Conservation (phyloP, 2,113 vertebrate species). For the Phyllostomus discolor region DNA sequence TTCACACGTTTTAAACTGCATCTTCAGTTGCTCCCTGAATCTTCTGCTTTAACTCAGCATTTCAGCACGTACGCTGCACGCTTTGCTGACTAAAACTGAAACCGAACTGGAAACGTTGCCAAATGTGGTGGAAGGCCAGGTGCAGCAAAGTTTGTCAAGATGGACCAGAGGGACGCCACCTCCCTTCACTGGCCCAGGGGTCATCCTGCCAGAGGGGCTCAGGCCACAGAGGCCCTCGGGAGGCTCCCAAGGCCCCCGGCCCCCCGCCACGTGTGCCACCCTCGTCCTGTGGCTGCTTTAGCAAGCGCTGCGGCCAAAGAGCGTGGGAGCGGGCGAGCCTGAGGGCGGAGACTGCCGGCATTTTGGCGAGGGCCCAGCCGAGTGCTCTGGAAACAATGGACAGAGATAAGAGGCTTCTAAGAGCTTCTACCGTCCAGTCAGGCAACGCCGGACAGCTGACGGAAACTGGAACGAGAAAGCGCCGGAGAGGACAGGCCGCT, state of each 20-base stretch:
- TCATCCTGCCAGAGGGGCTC: neutral
- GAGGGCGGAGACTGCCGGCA: rapidly evolving
- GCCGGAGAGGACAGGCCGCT: too few relatives aligned
- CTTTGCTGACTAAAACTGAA: neutral
- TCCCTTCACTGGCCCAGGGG: neutral
- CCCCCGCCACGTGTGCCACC: neutral
- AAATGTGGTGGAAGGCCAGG: neutral
- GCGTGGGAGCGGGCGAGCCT: neutral
- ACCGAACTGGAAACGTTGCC: neutral
- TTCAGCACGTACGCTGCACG: neutral
- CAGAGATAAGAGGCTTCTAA: neutral
- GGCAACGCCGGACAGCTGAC: neutral
- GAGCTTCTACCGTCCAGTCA: neutral
- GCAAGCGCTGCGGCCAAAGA: neutral
- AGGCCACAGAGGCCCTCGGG: neutral
- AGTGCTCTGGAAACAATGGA: neutral
- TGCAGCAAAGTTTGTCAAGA: neutral
- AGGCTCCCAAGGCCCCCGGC: neutral
- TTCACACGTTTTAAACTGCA: neutral
- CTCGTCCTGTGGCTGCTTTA: neutral
- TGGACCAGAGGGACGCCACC: neutral
- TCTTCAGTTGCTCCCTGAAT: neutral
- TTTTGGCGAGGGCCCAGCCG: neutral
- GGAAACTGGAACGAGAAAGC: neutral
- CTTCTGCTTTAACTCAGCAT: neutral